A percentile compares a stretch with the other conserved stretches of the same genome.
These are phyloP conservation scores for Apotomis turbidana DNA, from an alignment of 2,888 invertebrate genomes.

Conservation along the genomic window DNA sequence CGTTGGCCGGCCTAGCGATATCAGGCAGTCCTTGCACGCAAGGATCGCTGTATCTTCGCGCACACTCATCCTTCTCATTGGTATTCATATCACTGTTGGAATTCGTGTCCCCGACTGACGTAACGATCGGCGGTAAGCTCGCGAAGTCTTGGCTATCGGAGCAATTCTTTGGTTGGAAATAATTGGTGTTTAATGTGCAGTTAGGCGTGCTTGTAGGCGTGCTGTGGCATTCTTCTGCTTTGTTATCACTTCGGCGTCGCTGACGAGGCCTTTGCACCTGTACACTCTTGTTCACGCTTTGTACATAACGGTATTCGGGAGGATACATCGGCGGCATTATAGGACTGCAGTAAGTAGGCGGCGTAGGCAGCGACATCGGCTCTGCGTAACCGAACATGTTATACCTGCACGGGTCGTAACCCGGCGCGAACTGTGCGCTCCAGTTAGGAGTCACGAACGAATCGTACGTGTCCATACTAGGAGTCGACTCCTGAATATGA, in stretches of 20 bases:
- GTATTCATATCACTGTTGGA: slow-evolving; percentile 74
- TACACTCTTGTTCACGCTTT: slow-evolving; percentile 66
- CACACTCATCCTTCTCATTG: slow-evolving; percentile 81
- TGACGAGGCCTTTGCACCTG: slow-evolving; percentile 69
- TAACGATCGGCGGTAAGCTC: slow-evolving; percentile 89
- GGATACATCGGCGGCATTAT: slow-evolving; percentile 59
- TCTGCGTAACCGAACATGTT: slow-evolving; percentile 82
- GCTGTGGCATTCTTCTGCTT: slow-evolving; percentile 63
- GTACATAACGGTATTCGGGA: slow-evolving; percentile 69
- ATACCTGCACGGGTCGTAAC: slow-evolving; percentile 78
- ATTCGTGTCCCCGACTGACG: slow-evolving; percentile 79
- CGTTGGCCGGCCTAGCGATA: slow-evolving; percentile 71
- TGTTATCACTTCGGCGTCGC: slow-evolving; percentile 61
- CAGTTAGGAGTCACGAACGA: slow-evolving; percentile 65
- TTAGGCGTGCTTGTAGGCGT: slow-evolving; percentile 59
- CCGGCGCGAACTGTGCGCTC: slow-evolving; percentile 69
- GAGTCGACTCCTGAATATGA: slow-evolving; percentile 70
- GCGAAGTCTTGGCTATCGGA: slow-evolving; percentile 82
- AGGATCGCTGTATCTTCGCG: slow-evolving; percentile 87
- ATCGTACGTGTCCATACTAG: slow-evolving; percentile 73
- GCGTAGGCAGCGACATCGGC: slow-evolving; percentile 86
- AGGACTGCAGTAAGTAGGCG: slow-evolving; percentile 81
- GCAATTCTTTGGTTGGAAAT: slow-evolving; percentile 72
- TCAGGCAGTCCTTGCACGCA: slow-evolving; percentile 82
- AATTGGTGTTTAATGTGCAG: slow-evolving; percentile 55